Evolutionary conservation across 2,797 vertebrate genomes (phyloP), one percentile per base, ranked within the genome.

Genomic region (Gouania willdenowi): DNA sequence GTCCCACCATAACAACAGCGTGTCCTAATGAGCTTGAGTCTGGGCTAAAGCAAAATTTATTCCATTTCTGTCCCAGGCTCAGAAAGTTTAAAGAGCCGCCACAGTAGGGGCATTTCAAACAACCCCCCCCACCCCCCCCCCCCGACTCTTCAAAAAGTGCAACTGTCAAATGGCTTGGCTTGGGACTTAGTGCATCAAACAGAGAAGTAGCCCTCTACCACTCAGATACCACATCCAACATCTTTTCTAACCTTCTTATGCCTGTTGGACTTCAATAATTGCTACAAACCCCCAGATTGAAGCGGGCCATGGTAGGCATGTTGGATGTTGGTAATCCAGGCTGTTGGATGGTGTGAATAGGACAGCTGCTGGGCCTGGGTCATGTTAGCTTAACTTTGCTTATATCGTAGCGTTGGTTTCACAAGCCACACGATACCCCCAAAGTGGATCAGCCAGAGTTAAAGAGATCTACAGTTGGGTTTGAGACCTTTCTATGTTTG

Each of bases 141-240:
- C 79, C 75, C 49, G 73, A 71, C 52, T 75, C 80, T 79, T 79
- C 75, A 81, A 81, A 79, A 71, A 55, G 40, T 36, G 55, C 58
- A 77, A 44, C 58, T 44, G 53, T 78, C 58, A 69, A 80, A 79
- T 60, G 58, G 75, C 72, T 77, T 77, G 75, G 71, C 71, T 77
- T 73, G 56, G 64, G 66, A 77, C 75, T 71, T 38, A 52, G 34
- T 55, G 52, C 51, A 61, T 68, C 59, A 71, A 53, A 71, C 66
- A 55, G 44, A 71, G 52, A 52, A 69, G n/a, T 69, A 56, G 58
- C 39, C 70, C 47, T 52, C 44, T 13, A 48, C 45, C 47, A 63
- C 54, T 67, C 57, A 36, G 47, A 74, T 61, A 83, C 71, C 67
- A 48, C 66, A 44, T 56, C 57, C 34, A 52, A 24, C 36, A 67